These are phyloP conservation scores for Pristionchus japonicus DNA, from an alignment of 2,888 invertebrate genomes.

Conservation along the genomic window DNA sequence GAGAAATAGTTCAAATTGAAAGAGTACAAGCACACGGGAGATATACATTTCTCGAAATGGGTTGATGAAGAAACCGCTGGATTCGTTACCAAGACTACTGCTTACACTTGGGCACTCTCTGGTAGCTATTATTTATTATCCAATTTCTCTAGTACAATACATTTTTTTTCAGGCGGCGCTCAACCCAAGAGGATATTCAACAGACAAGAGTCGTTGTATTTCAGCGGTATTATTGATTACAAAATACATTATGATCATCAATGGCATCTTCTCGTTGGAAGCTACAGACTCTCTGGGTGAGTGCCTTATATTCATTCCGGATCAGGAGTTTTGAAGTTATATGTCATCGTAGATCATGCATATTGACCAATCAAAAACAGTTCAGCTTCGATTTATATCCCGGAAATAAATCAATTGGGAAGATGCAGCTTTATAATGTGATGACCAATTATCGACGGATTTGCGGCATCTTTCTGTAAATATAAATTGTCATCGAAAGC, in stretches of 20 bases:
- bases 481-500: background rate
- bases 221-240: background rate
- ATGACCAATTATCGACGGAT: background rate
- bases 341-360: no score
- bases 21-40: constrained; percentile 93
- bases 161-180: background rate
- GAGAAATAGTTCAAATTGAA: constrained; percentile 82
- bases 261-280: background rate
- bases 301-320: no score
- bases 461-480: background rate
- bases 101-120: constrained; percentile 75
- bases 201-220: background rate
- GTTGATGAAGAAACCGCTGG: constrained; percentile 95
- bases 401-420: background rate
- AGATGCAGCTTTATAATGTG: background rate
- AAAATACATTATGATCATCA: background rate
- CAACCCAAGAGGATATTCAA: background rate
- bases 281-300: background rate
- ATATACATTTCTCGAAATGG: constrained; percentile 97
- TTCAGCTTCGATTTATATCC: background rate
- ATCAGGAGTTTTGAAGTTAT: no score
- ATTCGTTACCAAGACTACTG: constrained; percentile 94
- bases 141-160: background rate
- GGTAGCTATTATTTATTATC: no score
- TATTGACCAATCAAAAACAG: no score